phyloP scores from a whole-genome alignment of 1,140 invertebrate genomes.

The Micrasema minimum region DNA sequence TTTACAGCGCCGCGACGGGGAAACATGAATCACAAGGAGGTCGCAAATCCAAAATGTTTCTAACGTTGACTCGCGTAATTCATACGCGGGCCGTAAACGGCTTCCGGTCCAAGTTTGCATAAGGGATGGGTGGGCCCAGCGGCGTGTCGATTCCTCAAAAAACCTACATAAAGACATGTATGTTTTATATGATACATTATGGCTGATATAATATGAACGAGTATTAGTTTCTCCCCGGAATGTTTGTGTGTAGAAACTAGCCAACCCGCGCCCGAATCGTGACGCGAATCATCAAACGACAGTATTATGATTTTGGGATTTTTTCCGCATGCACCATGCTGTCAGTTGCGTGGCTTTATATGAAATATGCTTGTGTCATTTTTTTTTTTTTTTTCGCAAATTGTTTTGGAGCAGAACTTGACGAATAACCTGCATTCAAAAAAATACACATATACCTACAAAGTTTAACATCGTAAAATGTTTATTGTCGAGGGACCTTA shows the following conservation, averaged over 20 bases:
- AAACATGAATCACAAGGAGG: neutral
- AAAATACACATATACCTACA: too few relatives aligned
- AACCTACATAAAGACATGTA: too few relatives aligned
- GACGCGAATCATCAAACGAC: conserved; percentile 42
- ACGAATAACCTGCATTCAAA: too few relatives aligned
- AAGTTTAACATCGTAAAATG: too few relatives aligned
- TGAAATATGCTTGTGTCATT: conserved; percentile 29
- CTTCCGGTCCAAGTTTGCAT: conserved; percentile 13
- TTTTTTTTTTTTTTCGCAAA: conserved; percentile 6
- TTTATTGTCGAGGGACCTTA: too few relatives aligned
- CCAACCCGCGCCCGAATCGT: conserved; percentile 11
- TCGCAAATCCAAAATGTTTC: neutral
- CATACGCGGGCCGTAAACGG: conserved; percentile 7
- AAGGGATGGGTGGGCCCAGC: conserved; percentile 26
- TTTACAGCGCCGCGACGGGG: too few relatives aligned
- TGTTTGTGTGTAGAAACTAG: neutral
- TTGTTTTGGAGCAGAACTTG: too few relatives aligned
- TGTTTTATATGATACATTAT: too few relatives aligned
- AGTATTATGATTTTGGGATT: conserved; percentile 27
- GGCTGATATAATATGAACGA: too few relatives aligned
- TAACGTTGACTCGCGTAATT: neutral
- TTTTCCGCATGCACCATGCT: conserved; percentile 18
- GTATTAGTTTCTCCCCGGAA: too few relatives aligned
- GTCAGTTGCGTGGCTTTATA: neutral
- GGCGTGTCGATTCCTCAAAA: conserved; percentile 8